Evolutionary conservation across 2,797 vertebrate genomes (phyloP).

Genomic region (Xyrichtys novacula): DNA sequence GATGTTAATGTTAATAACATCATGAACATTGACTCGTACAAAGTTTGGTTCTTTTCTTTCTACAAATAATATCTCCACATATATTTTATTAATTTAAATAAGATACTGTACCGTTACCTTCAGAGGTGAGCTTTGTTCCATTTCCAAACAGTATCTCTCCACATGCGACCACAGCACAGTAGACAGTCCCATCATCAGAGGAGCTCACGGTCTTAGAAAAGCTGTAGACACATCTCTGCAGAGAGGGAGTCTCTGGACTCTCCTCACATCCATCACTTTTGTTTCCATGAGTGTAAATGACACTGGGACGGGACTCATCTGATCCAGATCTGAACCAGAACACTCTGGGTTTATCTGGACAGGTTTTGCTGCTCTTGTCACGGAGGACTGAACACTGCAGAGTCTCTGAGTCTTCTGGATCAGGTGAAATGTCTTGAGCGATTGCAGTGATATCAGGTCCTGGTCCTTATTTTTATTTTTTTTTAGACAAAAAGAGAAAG

Average conservation of each 20-base stretch:
- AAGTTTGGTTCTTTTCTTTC: no score
- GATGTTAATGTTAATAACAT: not conserved
- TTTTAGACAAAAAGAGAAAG: not conserved
- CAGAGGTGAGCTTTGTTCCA: slow-evolving; percentile 17
- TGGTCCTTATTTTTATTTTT: slow-evolving; percentile 6
- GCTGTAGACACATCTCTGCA: slow-evolving; percentile 51
- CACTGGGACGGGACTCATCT: slow-evolving; percentile 18
- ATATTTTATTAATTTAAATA: no score
- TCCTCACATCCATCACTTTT: not conserved
- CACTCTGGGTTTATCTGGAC: slow-evolving; percentile 28
- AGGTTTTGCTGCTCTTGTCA: not conserved
- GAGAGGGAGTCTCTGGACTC: not conserved
- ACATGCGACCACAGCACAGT: slow-evolving; percentile 66
- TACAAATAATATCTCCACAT: no score
- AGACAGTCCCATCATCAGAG: slow-evolving; percentile 58
- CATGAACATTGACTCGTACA: not conserved
- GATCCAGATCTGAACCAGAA: slow-evolving; percentile 51
- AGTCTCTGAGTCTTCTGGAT: slow-evolving; percentile 13
- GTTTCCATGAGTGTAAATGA: slow-evolving; percentile 23
- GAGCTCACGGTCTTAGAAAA: slow-evolving; percentile 36
- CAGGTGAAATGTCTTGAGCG: slow-evolving; percentile 10
- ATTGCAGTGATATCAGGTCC: slow-evolving; percentile 2
- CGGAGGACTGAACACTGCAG: slow-evolving; percentile 48
- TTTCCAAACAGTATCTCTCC: slow-evolving; percentile 52
- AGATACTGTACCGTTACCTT: slow-evolving; percentile 13